These are phyloP conservation scores for Eulemur rubriventer DNA, from an alignment of 2,797 vertebrate species.

Conservation along the genomic window DNA sequence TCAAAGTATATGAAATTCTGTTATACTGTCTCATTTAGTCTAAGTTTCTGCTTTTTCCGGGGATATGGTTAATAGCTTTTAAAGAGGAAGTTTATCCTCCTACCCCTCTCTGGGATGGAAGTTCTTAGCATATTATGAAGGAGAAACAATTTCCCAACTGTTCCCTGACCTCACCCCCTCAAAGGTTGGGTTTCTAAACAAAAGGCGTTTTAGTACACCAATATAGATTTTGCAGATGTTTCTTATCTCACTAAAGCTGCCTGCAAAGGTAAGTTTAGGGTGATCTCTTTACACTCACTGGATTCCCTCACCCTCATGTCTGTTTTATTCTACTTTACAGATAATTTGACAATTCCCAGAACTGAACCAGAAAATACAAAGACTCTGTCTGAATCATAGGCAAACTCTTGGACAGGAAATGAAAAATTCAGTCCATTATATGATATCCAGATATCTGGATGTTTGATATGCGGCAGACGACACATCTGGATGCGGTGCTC, in stretches of 20 bases:
- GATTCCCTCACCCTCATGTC: conserved; percentile 5
- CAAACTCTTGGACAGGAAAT: conserved; percentile 29
- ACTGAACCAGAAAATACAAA: conserved; percentile 16
- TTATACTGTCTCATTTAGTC: background rate
- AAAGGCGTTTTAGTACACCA: background rate
- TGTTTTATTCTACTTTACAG: conserved; percentile 41
- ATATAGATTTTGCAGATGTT: conserved; percentile 39
- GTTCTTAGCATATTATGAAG: conserved; percentile 47
- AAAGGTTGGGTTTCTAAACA: conserved; percentile 38
- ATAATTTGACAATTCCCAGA: conserved; percentile 45
- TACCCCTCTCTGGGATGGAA: conserved; percentile 1
- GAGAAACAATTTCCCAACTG: conserved; percentile 29
- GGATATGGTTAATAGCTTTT: conserved; percentile 26
- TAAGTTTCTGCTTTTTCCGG: conserved; percentile 38
- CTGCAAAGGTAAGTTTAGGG: conserved; percentile 23
- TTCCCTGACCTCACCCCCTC: conserved; percentile 49
- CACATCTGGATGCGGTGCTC: background rate
- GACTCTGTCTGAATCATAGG: conserved; percentile 16
- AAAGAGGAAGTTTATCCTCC: conserved; percentile 57
- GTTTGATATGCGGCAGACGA: background rate
- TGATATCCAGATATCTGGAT: conserved; percentile 48
- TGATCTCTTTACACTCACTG: conserved; percentile 36
- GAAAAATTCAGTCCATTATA: conserved; percentile 31
- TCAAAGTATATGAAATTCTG: conserved; percentile 8
- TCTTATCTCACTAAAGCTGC: conserved; percentile 50